Base-by-base conservation (phyloP, 2,888 invertebrate species). In the Lochmaea capreae region DNA sequence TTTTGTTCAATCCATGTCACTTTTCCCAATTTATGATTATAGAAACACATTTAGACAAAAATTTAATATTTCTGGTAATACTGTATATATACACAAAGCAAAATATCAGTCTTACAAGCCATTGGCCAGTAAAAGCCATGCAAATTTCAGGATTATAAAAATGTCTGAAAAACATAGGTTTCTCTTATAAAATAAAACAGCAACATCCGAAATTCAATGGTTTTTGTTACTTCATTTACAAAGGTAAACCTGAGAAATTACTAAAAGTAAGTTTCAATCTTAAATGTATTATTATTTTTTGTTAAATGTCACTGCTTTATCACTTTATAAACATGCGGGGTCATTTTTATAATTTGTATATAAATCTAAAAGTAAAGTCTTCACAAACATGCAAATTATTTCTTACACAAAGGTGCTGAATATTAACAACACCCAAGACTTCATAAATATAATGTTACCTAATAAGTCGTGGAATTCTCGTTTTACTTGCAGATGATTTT, bases 401-500 rank as follows among this genome's bases (percentile, higher is more conserved):
- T 9, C 2, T 54, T 16, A 18, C 4, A 49, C n/a, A 49, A n/a
- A 16, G 54, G 18, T 54, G 18, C 9, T 54, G 54, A 54, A n/a
- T 8, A 18, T 57, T 57, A 65, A 63, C 63, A 33, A 39, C 22
- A 58, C n/a, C 33, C 10, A 6, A 54, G 14, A 9, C 18, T 9
- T 9, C 10, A 18, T 54, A 49, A n/a, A n/a, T 49, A 49, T 9
- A 18, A 57, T 71, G 14, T 42, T 67, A 86, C 86, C 86, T 85
- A 83, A 79, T 80, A 14, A 81, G 68, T 69, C 86, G 79, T 81
- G 87, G 87, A 81, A 87, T 87, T 84, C 83, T 85, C 80, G 86
- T 83, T 81, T 82, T 85, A 80, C 84, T 85, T 71, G 83, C 81
- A 70, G 85, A 84, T 75, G 86, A 86, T 78, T 85, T 85, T 78